Conservation (phyloP, 2,888 invertebrate genomes). For the Erynnis tages region DNA sequence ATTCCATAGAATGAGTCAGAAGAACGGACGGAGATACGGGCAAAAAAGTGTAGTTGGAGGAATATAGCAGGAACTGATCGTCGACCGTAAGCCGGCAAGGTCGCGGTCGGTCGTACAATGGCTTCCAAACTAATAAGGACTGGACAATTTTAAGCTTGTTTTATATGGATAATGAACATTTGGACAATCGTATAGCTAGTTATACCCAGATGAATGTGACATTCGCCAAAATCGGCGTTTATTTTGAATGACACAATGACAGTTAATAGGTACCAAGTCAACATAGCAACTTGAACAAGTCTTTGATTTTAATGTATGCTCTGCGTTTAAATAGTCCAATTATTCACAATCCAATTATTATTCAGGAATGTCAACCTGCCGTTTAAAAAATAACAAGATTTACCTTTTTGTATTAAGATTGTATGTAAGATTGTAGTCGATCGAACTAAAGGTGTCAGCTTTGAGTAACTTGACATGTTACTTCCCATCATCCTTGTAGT, state of each 20-base stretch:
- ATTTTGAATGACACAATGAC: background rate
- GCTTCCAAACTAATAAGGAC: constrained; percentile 50
- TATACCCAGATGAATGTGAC: background rate
- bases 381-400: too few species aligned
- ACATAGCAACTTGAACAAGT: too few species aligned
- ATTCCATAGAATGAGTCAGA: constrained; percentile 61
- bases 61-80: constrained; percentile 55
- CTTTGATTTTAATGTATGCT: too few species aligned
- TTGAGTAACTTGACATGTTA: too few species aligned
- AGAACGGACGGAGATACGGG: constrained; percentile 46
- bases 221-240: background rate
- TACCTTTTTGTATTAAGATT: too few species aligned
- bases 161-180: constrained; percentile 8
- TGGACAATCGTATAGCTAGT: constrained; percentile 1
- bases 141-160: constrained; percentile 37
- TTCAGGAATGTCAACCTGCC: too few species aligned
- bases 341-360: too few species aligned
- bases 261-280: too few species aligned
- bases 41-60: constrained; percentile 58
- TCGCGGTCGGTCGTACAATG: constrained; percentile 67
- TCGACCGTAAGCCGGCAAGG: constrained; percentile 65
- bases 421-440: too few species aligned
- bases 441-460: too few species aligned
- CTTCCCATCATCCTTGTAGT: too few species aligned
- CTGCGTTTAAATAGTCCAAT: too few species aligned